Base-by-base conservation (phyloP, 2,888 invertebrate species). In the Orchesellides sinensis region DNA sequence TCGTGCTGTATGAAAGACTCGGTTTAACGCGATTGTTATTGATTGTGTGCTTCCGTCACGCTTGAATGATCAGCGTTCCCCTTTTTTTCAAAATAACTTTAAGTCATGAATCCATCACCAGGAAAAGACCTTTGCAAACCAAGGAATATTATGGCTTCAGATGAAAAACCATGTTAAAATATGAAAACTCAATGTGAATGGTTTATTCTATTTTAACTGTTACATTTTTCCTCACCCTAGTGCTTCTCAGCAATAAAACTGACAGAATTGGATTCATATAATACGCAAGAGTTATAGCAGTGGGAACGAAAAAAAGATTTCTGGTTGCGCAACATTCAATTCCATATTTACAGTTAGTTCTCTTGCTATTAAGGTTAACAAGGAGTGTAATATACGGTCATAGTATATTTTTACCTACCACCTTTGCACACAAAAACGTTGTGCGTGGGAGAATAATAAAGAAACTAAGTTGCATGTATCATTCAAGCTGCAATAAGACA, bases 331-430 rank as follows among this genome's bases (percentile, higher is more conserved):
- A 78, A 78, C 78, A 69, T 63, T 75, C n/a, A n/a, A n/a, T n/a
- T n/a, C n/a, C n/a, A n/a, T n/a, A n/a, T n/a, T 69, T 78, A 78
- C 78, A 78, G 78, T 78, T 78, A 78, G 14, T 63, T 45, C 52
- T 59, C 78, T 69, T 78, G 78, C 78, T 63, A 77, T 77, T 77
- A 77, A 77, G 77, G 77, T 77, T 77, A 77, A 77, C 66, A 66
- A 77, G 77, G n/a, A n/a, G n/a, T n/a, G n/a, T n/a, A n/a, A n/a
- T n/a, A n/a, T n/a, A n/a, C n/a, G n/a, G n/a, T n/a, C n/a, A 59
- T 59, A 59, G n/a, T 29, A 21, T 6, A 54, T 8, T 54, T 54
- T 25, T 54, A 40, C 40, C 40, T 14, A 5, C 40, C 40, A 32
- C 32, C 32, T 32, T 32, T 32, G 32, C 10, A 29, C 59, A 32